Percentiles rank a stretch among this genome's conserved stretches.
These are phyloP conservation scores for Hylaeus volcanicus DNA, from an alignment of 1,140 invertebrate genomes.

Conservation along the genomic window DNA sequence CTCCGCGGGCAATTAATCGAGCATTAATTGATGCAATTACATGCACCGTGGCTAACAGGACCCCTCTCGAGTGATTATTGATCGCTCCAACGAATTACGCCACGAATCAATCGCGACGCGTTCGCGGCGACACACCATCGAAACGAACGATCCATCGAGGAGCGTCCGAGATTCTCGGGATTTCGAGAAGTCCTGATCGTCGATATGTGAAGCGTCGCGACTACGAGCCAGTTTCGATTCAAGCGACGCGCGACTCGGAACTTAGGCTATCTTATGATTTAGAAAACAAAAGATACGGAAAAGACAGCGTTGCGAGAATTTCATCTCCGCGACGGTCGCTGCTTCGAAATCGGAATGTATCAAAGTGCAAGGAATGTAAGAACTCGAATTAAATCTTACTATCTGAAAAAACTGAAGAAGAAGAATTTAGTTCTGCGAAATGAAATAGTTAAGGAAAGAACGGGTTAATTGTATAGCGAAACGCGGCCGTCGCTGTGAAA, in stretches of 20 bases:
- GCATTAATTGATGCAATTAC: constrained; percentile 54
- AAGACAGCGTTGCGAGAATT: constrained; percentile 25
- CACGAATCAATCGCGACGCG: background rate
- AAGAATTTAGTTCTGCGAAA: too few species aligned
- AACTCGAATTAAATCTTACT: too few species aligned
- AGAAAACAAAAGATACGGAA: constrained; percentile 18
- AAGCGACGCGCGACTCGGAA: constrained; percentile 24
- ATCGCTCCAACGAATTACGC: constrained; percentile 1
- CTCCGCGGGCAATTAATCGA: constrained; percentile 48
- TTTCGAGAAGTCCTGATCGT: background rate
- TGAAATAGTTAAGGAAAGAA: too few species aligned
- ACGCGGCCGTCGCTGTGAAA: background rate
- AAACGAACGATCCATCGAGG: background rate
- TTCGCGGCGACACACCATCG: background rate
- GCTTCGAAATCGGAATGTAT: constrained; percentile 2
- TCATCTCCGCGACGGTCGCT: background rate
- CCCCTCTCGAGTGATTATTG: constrained; percentile 13
- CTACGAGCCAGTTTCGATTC: constrained; percentile 34
- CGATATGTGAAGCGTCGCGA: background rate
- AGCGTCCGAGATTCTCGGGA: too few species aligned
- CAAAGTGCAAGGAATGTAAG: background rate
- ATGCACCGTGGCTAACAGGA: constrained; percentile 7
- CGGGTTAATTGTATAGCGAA: background rate
- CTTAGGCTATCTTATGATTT: constrained; percentile 58
- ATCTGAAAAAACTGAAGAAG: background rate